These are phyloP conservation scores for Amphibalanus amphitrite DNA, from an alignment of 1,140 invertebrate species.

Conservation along the genomic window DNA sequence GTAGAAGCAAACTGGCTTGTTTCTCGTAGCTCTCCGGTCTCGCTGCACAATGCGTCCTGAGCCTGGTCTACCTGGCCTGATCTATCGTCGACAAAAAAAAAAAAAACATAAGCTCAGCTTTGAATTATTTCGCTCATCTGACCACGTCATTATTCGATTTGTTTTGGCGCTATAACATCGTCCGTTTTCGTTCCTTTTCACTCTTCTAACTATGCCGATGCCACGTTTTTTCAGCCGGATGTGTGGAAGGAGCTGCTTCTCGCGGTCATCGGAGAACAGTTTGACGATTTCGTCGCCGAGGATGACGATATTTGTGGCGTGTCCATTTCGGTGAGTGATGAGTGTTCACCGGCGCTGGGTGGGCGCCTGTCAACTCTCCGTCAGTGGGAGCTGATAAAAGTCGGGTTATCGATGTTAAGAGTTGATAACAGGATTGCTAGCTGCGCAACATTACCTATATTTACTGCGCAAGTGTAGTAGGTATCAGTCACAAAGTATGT, in stretches of 20 bases:
- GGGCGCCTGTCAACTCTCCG: background rate
- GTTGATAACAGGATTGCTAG: background rate
- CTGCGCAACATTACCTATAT: background rate
- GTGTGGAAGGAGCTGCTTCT: slow-evolving; percentile 46
- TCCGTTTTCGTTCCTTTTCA: no score
- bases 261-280: slow-evolving; percentile 46
- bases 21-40: no score
- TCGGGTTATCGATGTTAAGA: background rate
- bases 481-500: background rate
- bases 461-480: background rate
- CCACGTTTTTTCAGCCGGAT: slow-evolving; percentile 25
- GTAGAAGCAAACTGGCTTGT: no score
- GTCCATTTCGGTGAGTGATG: slow-evolving; percentile 34
- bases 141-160: no score
- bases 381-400: background rate
- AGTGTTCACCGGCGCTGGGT: background rate
- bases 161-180: no score
- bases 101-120: no score
- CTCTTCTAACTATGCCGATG: no score
- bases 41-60: no score
- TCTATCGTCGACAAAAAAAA: no score
- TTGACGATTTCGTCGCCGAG: slow-evolving; percentile 33
- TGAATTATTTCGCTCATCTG: no score
- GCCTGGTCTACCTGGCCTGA: no score
- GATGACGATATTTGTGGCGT: slow-evolving; percentile 42